phyloP scores from a whole-genome alignment of 2,888 invertebrate genomes.

The Tipula helvola region DNA sequence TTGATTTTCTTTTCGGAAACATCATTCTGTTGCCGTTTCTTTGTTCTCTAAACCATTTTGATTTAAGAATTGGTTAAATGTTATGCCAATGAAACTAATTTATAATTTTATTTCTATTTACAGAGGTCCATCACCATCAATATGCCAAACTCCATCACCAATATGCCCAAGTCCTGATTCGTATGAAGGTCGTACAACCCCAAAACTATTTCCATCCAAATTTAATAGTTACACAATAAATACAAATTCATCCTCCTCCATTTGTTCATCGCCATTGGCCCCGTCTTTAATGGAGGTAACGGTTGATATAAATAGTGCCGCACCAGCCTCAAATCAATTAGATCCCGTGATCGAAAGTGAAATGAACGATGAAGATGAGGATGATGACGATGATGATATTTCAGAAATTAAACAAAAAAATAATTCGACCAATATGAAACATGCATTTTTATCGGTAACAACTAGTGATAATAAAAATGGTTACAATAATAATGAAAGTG shows the following conservation, averaged over 20 bases:
- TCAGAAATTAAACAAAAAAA: neutral
- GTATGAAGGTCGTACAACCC: conserved; percentile 35
- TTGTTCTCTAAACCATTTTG: no score
- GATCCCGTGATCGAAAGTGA: neutral
- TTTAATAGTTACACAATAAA: conserved; percentile 27
- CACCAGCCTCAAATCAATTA: neutral
- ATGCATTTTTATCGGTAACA: neutral
- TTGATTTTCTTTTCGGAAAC: no score
- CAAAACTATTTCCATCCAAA: conserved; percentile 33
- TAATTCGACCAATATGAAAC: neutral
- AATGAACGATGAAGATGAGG: neutral
- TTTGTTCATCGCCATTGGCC: conserved; percentile 28
- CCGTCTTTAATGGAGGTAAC: conserved; percentile 20
- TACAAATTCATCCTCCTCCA: conserved; percentile 27
- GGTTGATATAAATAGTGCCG: conserved; percentile 18
- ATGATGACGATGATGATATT: neutral
- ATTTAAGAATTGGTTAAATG: no score
- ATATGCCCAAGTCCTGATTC: conserved; percentile 35
- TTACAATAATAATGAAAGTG: neutral
- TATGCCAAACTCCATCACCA: conserved; percentile 35
- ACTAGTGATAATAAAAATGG: neutral
- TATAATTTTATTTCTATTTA: conserved; percentile 17
- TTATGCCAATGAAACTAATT: no score
- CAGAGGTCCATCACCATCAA: conserved; percentile 31
- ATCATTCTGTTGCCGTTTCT: no score